A percentile compares a stretch with the other conserved stretches of the same genome.
Conservation (phyloP, 2,113 vertebrate species). For the Nestor notabilis region DNA sequence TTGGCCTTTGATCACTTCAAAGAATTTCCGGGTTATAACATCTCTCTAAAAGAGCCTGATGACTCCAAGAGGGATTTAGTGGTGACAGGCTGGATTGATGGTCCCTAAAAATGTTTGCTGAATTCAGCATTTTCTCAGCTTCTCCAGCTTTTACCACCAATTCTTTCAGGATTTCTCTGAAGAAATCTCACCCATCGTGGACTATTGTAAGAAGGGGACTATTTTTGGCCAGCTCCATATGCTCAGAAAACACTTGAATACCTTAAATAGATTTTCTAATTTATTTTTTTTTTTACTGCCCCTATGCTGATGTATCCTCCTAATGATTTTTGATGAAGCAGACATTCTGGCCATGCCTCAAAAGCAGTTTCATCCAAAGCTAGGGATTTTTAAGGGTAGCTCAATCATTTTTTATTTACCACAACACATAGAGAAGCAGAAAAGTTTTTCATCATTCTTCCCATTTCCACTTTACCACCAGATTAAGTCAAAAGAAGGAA, state of each 20-base stretch:
- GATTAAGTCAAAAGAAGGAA: neutral
- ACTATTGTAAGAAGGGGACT: conserved; percentile 57
- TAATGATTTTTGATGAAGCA: conserved; percentile 20
- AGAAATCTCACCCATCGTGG: conserved; percentile 31
- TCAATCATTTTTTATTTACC: neutral
- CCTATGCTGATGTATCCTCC: neutral
- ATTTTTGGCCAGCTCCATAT: conserved; percentile 61
- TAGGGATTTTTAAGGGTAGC: neutral
- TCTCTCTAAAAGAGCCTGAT: neutral
- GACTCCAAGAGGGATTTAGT: neutral
- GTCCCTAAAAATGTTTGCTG: neutral
- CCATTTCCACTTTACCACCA: neutral
- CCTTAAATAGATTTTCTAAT: neutral
- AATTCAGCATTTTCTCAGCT: conserved; percentile 33
- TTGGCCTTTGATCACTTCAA: conserved; percentile 2
- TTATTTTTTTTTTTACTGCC: neutral
- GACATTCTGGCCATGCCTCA: neutral
- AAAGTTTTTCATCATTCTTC: neutral
- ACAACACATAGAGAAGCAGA: neutral
- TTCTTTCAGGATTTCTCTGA: conserved; percentile 26
- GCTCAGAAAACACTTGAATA: conserved; percentile 50
- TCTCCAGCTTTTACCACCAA: conserved; percentile 15
- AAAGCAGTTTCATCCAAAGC: neutral
- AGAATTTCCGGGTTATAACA: neutral
- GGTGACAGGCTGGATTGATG: neutral